Percentiles rank a stretch among this genome's conserved stretches.
Evolutionary conservation across 2,888 invertebrate species (phyloP).

Genomic region (Acanthoscelides obtectus): DNA sequence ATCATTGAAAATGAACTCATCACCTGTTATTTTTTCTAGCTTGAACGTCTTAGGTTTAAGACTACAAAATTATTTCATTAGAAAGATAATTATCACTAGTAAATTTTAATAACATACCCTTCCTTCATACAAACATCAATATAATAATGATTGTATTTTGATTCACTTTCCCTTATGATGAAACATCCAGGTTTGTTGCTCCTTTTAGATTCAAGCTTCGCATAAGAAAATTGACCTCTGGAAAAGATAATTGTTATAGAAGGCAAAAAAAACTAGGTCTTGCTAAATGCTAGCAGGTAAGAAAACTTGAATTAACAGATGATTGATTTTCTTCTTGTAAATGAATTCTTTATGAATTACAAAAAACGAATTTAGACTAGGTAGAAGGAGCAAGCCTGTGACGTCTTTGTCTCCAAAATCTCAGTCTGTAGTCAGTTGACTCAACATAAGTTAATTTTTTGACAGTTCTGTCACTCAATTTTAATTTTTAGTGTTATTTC

Average conservation of each 20-base stretch:
- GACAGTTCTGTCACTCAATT: too few species aligned
- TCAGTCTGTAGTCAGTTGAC: too few species aligned
- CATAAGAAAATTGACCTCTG: constrained; percentile 79
- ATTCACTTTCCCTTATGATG: constrained; percentile 77
- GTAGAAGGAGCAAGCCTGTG: too few species aligned
- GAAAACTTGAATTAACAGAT: too few species aligned
- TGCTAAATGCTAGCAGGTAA: too few species aligned
- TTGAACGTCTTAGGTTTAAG: constrained; percentile 66
- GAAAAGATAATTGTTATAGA: constrained; percentile 20
- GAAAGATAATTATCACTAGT: background rate
- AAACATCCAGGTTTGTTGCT: constrained; percentile 72
- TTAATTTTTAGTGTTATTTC: too few species aligned
- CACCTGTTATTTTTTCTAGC: constrained; percentile 57
- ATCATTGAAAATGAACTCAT: constrained; percentile 53
- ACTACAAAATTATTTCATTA: constrained; percentile 46
- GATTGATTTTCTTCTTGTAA: too few species aligned
- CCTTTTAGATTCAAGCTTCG: constrained; percentile 76
- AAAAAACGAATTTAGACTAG: too few species aligned
- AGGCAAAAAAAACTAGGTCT: too few species aligned
- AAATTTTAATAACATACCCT: constrained; percentile 50
- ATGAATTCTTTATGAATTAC: too few species aligned
- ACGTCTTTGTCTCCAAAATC: too few species aligned
- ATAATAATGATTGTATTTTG: constrained; percentile 72
- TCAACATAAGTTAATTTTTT: too few species aligned
- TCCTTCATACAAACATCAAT: constrained; percentile 77